A percentile compares a stretch with the other conserved stretches of the same genome.
phyloP scores from a whole-genome alignment of 2,113 vertebrate species.

The Aramus guarauna region DNA sequence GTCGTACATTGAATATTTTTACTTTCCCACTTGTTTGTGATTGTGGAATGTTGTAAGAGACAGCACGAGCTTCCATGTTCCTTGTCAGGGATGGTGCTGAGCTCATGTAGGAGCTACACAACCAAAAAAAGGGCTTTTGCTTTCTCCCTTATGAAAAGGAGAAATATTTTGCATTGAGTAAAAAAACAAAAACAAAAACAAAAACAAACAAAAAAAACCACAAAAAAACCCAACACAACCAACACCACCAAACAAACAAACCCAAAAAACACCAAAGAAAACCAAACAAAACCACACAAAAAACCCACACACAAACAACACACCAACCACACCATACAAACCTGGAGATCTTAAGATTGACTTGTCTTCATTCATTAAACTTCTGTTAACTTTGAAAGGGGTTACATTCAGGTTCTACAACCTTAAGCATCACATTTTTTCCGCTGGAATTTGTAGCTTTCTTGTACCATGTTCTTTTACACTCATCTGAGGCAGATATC shows the following conservation, averaged over 20 bases:
- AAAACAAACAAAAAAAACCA: not conserved
- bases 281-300: not conserved
- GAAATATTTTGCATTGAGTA: not conserved
- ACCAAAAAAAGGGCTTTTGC: not conserved
- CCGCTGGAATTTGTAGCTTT: not conserved
- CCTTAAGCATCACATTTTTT: not conserved
- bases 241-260: not conserved
- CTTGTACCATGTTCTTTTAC: not conserved
- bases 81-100: not conserved
- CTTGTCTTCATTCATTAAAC: fast-evolving
- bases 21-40: not conserved
- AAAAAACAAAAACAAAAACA: not conserved
- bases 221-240: no score
- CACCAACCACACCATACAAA: not conserved
- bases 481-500: not conserved
- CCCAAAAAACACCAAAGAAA: no score
- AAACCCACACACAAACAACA: fast-evolving
- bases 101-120: not conserved
- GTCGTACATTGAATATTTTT: not conserved
- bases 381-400: not conserved
- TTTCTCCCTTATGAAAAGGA: not conserved
- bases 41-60: not conserved
- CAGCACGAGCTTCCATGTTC: not conserved
- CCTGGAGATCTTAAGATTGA: not conserved
- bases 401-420: not conserved